A percentile compares a stretch with the other conserved stretches of the same genome.
Conservation (phyloP, 2,888 invertebrate genomes). For the Tuberolachnus salignus region DNA sequence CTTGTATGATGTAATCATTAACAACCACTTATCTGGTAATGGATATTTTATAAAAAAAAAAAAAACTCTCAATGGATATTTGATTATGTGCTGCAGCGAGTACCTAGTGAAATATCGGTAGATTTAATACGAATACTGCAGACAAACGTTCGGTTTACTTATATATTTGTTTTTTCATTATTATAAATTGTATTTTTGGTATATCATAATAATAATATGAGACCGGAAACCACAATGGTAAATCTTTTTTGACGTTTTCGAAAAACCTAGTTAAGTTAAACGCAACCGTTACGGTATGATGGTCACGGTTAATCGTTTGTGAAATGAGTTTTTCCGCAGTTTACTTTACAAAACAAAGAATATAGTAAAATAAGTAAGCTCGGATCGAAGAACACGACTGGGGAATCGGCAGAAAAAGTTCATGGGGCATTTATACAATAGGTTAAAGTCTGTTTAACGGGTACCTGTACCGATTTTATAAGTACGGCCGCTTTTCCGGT, state of each 20-base stretch:
- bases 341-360: conserved; percentile 19
- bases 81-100: not conserved
- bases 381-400: not conserved
- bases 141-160: too few relatives aligned
- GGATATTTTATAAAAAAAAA: conserved; percentile 31
- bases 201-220: not conserved
- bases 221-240: not conserved
- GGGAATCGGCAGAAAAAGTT: conserved; percentile 10
- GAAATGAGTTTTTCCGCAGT: conserved; percentile 43
- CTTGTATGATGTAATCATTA: conserved; percentile 24
- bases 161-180: not conserved
- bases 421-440: conserved; percentile 24
- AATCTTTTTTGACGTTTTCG: conserved; percentile 5
- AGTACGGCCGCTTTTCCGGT: not conserved
- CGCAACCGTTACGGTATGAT: not conserved
- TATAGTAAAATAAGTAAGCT: not conserved
- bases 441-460: conserved; percentile 2
- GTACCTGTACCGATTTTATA: not conserved
- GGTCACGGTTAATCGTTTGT: conserved; percentile 41
- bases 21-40: conserved; percentile 40
- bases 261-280: conserved; percentile 33
- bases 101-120: too few relatives aligned
- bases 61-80: not conserved
- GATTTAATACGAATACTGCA: too few relatives aligned
- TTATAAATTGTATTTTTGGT: not conserved